Evolutionary conservation across 23 tunicate species (phyloP), one percentile per base, ranked within the genome.

Genomic region (Styela plicata): DNA sequence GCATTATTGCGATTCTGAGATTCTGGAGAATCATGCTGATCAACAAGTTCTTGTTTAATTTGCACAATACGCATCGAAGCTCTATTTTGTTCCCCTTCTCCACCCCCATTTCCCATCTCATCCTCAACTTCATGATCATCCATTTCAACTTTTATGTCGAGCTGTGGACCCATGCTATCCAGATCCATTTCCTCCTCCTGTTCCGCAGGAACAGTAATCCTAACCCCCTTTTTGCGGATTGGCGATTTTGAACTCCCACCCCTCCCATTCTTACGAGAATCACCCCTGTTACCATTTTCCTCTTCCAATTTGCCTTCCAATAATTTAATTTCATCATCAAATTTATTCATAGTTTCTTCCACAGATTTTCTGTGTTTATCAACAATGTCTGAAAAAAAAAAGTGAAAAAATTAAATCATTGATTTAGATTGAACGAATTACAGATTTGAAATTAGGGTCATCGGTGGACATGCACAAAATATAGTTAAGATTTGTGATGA

Each of bases 111-210:
- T 73, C 63, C 83, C 28, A 27, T 70, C 13, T 57, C 82, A 2
- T 62, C 76, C 13, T 57, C 82, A 2, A 33, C 76, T 16, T 74
- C 67, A 22, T 63, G 80, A 44, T 86, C 97, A 19, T 84, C 97
- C 2, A 64, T 26, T 19, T 87, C 91, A 79, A 91, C 90, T 22
- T 91, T 80, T 16, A 91, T 87, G 63, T 87, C 97, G 34, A 80
- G 91, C 44, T 81, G 73, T 1, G 91, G 98, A 30, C 85, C 98
- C 85, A 89, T 87, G 25, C 74, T 65, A 31, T 90, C 87, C 24
- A 85, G 89, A 82, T 88, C 69, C 80, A 25, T 83, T 31, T 82
- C 76, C 73, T 69, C 90, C 24, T 85, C 83, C 52, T 63, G 81
- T 44, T 76, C 81, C 10, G 21, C 18, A 57, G 28, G 31, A 20